phyloP scores from a whole-genome alignment of 2,113 vertebrate species.

The Sminthopsis crassicaudata region DNA sequence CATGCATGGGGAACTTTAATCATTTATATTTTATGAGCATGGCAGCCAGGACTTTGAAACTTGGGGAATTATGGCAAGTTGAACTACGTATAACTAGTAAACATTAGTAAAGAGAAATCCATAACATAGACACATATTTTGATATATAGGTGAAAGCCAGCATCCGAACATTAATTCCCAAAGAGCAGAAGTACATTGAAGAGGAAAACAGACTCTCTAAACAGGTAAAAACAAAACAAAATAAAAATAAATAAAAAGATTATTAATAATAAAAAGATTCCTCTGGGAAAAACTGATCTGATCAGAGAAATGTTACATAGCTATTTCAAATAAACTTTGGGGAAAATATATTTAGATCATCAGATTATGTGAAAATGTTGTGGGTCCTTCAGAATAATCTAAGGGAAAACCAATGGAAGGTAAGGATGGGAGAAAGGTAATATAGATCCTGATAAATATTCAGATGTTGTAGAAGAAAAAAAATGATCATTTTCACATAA shows the following conservation, averaged over 20 bases:
- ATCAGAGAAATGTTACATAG: conserved; percentile 72
- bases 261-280: conserved; percentile 59
- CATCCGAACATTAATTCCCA: conserved; percentile 94
- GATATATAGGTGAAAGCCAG: conserved; percentile 95
- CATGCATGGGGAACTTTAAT: conserved; percentile 69
- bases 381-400: not conserved
- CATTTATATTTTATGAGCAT: conserved; percentile 67
- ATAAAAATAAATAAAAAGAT: conserved; percentile 63
- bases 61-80: conserved; percentile 74
- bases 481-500: conserved; percentile 73
- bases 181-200: conserved; percentile 99
- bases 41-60: conserved; percentile 76
- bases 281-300: conserved; percentile 76
- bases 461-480: conserved; percentile 31
- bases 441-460: conserved; percentile 39
- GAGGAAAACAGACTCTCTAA: conserved; percentile 98
- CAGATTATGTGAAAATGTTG: conserved; percentile 53
- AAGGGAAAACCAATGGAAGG: not conserved
- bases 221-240: conserved; percentile 90
- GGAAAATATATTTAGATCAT: conserved; percentile 52
- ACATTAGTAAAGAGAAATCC: conserved; percentile 64
- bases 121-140: conserved; percentile 80
- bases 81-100: conserved; percentile 70
- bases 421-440: conserved; percentile 47
- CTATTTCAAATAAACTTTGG: conserved; percentile 75